Base-by-base conservation (phyloP, 2,113 vertebrate genomes). In the Dendrocopos noguchii region DNA sequence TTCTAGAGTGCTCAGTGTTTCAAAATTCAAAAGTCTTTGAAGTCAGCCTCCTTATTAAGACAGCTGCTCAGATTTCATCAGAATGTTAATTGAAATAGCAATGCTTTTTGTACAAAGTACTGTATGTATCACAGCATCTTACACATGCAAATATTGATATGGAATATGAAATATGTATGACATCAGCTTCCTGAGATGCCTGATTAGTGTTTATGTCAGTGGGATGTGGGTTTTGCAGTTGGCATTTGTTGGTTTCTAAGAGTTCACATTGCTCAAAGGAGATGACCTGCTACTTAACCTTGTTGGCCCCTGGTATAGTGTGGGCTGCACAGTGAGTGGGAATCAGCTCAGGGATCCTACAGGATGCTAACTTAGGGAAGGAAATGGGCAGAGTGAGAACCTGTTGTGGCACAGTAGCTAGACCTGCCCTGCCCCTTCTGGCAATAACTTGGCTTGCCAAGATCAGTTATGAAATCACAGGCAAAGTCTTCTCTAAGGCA, bases 181-280 rank as follows among this genome's bases (percentile, higher is more conserved):
- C 39, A 18, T 86, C 77, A 72, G 57, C 78, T 72, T 86, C 66
- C 39, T 59, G 77, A 60, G 74, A 28, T 76, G 39, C n/a, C 44
- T 39, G 50, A 47, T 84, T 59, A 76, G 59, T 75, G 90, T 65
- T 76, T 4, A 31, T 42, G 50, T 65, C 34, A 34, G 36, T 52
- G 63, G 72, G 34, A 61, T 67, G 60, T 61, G 31, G 19, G 27
- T 77, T 80, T 74, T 90, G 52, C 57, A 74, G 33, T 80, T 91
- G 60, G 21, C 42, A 73, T 87, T 80, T 79, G 59, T 65, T 85
- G 27, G 55, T 83, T 94, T 77, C 60, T 25, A 15, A 66, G 83
- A 74, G 42, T 59, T 88, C 24, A 16, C 5, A 0, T 67, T 77
- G 27, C 52, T 86, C 12, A 52, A 34, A 80, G 44, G 55, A 91